These are phyloP conservation scores for Cyprinodon brontotheroides DNA, from an alignment of 2,113 vertebrate genomes.

Conservation along the genomic window DNA sequence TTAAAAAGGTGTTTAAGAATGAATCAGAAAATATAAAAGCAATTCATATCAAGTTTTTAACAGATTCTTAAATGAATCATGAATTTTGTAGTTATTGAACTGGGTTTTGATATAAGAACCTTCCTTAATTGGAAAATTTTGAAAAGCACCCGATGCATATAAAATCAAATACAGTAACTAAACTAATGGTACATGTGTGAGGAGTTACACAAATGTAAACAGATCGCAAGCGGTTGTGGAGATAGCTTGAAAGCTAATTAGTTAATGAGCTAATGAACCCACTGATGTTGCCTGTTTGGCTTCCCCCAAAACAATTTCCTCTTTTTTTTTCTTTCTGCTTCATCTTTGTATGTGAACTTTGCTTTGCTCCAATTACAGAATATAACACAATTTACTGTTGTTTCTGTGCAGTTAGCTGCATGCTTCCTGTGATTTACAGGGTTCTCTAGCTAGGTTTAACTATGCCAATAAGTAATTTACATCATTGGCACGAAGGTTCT, in stretches of 20 bases:
- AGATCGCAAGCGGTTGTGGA: conserved; percentile 25
- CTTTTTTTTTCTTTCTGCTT: conserved; percentile 11
- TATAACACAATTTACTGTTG: conserved; percentile 42
- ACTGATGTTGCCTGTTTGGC: conserved; percentile 69
- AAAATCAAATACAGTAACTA: background rate
- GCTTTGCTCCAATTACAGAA: conserved; percentile 22
- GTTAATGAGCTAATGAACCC: conserved; percentile 64
- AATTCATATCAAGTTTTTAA: background rate
- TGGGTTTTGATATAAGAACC: background rate
- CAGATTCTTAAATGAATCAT: background rate
- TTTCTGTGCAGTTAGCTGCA: conserved; percentile 44
- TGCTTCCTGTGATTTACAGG: conserved; percentile 26
- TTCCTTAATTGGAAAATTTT: background rate
- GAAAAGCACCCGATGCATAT: background rate
- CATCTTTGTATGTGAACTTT: conserved; percentile 19
- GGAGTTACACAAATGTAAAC: conserved; percentile 52
- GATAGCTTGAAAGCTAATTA: conserved; percentile 57
- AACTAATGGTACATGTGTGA: conserved; percentile 49
- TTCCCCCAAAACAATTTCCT: conserved; percentile 30
- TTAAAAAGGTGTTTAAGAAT: background rate
- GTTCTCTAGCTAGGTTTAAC: conserved; percentile 30
- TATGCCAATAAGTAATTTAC: conserved; percentile 25
- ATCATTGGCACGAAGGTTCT: background rate
- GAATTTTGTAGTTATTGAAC: background rate
- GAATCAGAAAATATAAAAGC: background rate